Base-by-base conservation (phyloP, 2,113 vertebrate species). In the Ictalurus punctatus region DNA sequence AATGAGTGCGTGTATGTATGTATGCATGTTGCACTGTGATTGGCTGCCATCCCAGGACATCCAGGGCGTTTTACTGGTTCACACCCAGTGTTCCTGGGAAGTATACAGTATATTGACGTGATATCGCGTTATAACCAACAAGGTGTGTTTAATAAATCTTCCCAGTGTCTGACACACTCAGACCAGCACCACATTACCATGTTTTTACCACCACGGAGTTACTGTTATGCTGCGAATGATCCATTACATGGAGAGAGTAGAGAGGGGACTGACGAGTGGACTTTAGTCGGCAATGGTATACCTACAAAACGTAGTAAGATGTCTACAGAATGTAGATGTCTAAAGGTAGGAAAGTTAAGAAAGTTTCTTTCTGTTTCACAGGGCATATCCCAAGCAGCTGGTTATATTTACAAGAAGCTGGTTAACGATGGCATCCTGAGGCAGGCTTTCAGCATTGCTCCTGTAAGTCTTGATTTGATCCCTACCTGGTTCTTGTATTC, bases 321-420 rank as follows among this genome's bases (percentile, higher is more conserved):
- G 61, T 63, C 7, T 63, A 2, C 1, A 17, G 30, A 17, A 37
- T 19, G 13, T 14, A 69, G 12, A 65, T 34, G 6, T 14, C 44
- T 7, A 48, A 34, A 13, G 23, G 74, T 27, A 48, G 23, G 9
- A 65, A 40, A 52, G 65, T 17, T 37, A 83, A 84, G 23, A 34
- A 83, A 86, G 30, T 37, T 37, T 44, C 6, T 17, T 6, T 90
- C 21, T 80, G 40, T 83, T 88, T 93, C 84, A 14, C 84, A 99
- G 98, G 98, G 98, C 52, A 99, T 99, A 40, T 95, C 94, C 86
- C 98, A 99, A 84, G 97, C 98, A 0, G 98, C 98, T 3, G 93
- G 89, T 88, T 99, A 98, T 59, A 94, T 99, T 89, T 97, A 98
- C 93, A 95, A 90, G 90, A 97, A 96, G 78, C 96, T 99, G 2